These are phyloP conservation scores for Hassar affinis DNA, from an alignment of 2,113 vertebrate species.

Conservation along the genomic window DNA sequence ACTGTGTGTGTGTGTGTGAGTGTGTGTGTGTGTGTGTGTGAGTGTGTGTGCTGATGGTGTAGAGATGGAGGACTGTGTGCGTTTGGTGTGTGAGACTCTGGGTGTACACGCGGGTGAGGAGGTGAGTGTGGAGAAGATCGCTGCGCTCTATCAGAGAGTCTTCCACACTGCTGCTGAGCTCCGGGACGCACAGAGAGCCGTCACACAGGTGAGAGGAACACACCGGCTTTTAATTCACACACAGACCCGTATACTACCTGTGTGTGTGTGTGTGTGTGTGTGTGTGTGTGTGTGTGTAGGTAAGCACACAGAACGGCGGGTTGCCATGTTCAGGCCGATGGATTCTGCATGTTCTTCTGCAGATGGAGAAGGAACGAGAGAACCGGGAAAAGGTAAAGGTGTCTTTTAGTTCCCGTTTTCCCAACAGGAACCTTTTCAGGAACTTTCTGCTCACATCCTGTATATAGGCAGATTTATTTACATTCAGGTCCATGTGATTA, in stretches of 20 bases:
- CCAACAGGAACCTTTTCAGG: neutral
- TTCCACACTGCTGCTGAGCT: conserved; percentile 55
- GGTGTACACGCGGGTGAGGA: conserved; percentile 56
- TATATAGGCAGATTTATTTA: neutral
- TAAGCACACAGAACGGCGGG: conserved; percentile 52
- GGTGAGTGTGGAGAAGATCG: conserved; percentile 61
- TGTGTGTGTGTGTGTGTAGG: conserved; percentile 50
- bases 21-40: neutral
- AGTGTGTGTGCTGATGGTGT: neutral
- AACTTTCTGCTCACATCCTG: neutral
- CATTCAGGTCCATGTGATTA: neutral
- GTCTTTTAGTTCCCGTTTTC: neutral
- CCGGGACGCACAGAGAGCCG: conserved; percentile 57
- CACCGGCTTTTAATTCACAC: neutral
- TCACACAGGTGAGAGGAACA: conserved; percentile 59
- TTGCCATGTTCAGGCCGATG: conserved; percentile 63
- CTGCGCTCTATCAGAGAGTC: conserved; percentile 63
- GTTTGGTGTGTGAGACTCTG: conserved; percentile 55
- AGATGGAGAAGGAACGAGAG: conserved; percentile 67
- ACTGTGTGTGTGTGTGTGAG: neutral
- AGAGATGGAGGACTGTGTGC: conserved; percentile 55
- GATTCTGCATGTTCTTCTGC: conserved; percentile 67
- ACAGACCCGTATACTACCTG: neutral
- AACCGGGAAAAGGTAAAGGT: conserved; percentile 62
- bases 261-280: conserved; percentile 7